A percentile compares a stretch with the other conserved stretches of the same genome.
Evolutionary conservation across 2,797 vertebrate genomes (phyloP).

Genomic region (Darevskia nairensis): DNA sequence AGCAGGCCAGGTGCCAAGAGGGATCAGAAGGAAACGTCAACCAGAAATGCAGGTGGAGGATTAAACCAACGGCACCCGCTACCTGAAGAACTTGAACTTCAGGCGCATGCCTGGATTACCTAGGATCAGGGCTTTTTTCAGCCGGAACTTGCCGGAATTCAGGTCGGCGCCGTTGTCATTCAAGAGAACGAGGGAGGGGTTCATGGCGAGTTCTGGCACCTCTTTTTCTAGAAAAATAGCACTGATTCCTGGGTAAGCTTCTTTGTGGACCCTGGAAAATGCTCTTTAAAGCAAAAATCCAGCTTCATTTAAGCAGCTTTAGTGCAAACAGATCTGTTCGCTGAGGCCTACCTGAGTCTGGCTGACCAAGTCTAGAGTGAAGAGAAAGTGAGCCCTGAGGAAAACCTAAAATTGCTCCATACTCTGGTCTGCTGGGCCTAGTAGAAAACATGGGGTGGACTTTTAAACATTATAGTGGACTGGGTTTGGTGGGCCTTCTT

Average conservation of each 20-base stretch:
- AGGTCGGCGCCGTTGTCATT: no score
- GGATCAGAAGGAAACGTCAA: background rate
- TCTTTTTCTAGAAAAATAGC: no score
- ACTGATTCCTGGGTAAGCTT: no score
- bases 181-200: no score
- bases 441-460: background rate
- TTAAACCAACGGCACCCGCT: background rate
- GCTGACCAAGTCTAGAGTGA: background rate
- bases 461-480: background rate
- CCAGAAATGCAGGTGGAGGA: no score
- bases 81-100: background rate
- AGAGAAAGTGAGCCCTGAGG: background rate
- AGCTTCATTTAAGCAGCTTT: background rate
- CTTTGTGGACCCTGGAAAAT: background rate
- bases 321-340: background rate
- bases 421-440: no score
- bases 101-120: background rate
- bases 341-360: background rate
- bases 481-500: background rate
- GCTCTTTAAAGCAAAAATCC: background rate
- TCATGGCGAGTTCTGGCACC: no score
- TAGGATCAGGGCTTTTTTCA: no score
- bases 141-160: no score
- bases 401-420: no score
- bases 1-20: background rate